These are phyloP conservation scores for Luffia ferchaultella DNA, from an alignment of 2,888 invertebrate genomes.

Conservation along the genomic window DNA sequence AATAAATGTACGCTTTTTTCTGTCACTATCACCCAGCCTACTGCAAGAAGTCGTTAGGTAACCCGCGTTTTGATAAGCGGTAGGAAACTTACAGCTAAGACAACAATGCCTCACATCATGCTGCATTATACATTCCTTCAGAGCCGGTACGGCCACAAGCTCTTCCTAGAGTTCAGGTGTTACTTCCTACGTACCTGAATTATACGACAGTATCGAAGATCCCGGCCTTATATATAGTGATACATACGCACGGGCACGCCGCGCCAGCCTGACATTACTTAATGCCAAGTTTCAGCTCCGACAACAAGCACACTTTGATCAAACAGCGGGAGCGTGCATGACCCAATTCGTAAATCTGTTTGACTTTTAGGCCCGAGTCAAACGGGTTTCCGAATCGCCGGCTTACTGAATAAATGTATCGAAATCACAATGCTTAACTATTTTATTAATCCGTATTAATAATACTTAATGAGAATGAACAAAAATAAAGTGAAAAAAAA, in stretches of 20 bases:
- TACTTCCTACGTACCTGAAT: neutral
- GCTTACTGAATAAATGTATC: no score
- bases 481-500: no score
- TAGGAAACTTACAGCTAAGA: slow-evolving; percentile 11
- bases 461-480: no score
- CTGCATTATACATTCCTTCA: slow-evolving; percentile 31
- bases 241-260: slow-evolving; percentile 3
- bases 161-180: no score
- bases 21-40: no score
- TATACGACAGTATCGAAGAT: slow-evolving; percentile 4
- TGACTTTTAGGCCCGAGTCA: neutral
- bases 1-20: no score
- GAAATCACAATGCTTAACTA: no score
- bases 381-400: neutral
- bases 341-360: slow-evolving; percentile 1
- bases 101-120: slow-evolving; percentile 22
- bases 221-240: slow-evolving; percentile 3
- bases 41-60: slow-evolving; percentile 4
- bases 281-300: neutral
- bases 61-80: slow-evolving; percentile 4
- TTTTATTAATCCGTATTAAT: no score
- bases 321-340: neutral
- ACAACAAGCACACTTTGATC: slow-evolving; percentile 1
- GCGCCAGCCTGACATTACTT: no score
- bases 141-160: no score